Evolutionary conservation across 1,140 invertebrate species (phyloP).

Genomic region (Pissodes strobi): DNA sequence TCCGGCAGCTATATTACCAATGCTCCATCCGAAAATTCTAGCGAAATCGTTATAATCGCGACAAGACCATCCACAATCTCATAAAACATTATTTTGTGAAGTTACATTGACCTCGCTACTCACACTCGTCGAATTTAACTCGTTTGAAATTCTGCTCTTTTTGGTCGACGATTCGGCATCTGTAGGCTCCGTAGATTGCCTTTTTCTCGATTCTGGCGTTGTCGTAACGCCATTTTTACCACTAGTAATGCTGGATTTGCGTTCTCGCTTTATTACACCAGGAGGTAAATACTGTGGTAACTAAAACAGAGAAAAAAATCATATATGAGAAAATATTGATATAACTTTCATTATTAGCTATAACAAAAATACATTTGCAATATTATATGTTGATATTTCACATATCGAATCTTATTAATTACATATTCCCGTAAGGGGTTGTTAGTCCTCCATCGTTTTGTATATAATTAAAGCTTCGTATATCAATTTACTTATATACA

Average conservation of each 20-base stretch:
- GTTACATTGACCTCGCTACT: no score
- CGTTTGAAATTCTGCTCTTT: constrained; percentile 45
- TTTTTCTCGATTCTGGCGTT: constrained; percentile 40
- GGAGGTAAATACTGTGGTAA: constrained; percentile 70
- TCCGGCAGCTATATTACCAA: no score
- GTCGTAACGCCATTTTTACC: constrained; percentile 22
- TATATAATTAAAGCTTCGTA: no score
- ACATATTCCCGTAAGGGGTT: no score
- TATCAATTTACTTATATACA: no score
- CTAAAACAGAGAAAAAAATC: constrained; percentile 4
- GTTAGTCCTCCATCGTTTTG: no score
- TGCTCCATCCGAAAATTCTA: no score
- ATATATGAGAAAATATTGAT: neutral
- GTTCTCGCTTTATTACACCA: constrained; percentile 70
- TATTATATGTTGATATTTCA: neutral
- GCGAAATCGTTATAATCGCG: no score
- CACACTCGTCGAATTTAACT: constrained; percentile 40
- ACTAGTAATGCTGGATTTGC: constrained; percentile 60
- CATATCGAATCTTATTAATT: neutral
- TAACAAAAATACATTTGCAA: neutral
- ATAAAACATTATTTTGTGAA: no score
- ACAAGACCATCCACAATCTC: no score
- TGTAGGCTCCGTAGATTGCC: constrained; percentile 46
- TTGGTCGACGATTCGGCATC: constrained; percentile 40
- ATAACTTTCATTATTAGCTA: neutral